These are phyloP conservation scores for Dreissena polymorpha DNA, from an alignment of 1,140 invertebrate species.

Conservation along the genomic window DNA sequence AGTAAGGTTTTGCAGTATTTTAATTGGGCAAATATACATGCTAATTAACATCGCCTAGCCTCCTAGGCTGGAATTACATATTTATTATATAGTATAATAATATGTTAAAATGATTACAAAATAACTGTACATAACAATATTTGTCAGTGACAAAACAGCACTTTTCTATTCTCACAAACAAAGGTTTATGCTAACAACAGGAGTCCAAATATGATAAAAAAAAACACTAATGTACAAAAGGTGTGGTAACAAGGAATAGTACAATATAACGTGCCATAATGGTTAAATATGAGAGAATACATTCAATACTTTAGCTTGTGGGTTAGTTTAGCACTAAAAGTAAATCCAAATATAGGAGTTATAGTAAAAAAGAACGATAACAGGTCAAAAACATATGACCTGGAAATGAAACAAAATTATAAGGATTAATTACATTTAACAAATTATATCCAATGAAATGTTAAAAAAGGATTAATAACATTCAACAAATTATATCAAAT, in stretches of 20 bases:
- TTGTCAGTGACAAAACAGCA: slow-evolving; percentile 19
- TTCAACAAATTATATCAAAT: no score
- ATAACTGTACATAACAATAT: slow-evolving; percentile 38
- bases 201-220: background rate
- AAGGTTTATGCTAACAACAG: background rate
- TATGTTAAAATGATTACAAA: slow-evolving; percentile 12
- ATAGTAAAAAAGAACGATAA: no score
- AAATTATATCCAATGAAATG: no score
- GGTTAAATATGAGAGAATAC: background rate
- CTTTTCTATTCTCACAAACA: background rate
- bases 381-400: no score
- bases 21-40: slow-evolving; percentile 49
- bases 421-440: no score
- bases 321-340: no score
- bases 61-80: slow-evolving; percentile 46
- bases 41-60: slow-evolving; percentile 43
- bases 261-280: background rate
- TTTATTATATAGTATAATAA: slow-evolving; percentile 18
- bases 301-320: background rate
- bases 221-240: background rate
- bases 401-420: no score
- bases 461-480: no score
- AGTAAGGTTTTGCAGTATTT: slow-evolving; percentile 26
- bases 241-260: no score
- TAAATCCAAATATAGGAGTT: no score